These are phyloP conservation scores for Peucedramus taeniatus DNA, from an alignment of 2,113 vertebrate species.

Conservation along the genomic window DNA sequence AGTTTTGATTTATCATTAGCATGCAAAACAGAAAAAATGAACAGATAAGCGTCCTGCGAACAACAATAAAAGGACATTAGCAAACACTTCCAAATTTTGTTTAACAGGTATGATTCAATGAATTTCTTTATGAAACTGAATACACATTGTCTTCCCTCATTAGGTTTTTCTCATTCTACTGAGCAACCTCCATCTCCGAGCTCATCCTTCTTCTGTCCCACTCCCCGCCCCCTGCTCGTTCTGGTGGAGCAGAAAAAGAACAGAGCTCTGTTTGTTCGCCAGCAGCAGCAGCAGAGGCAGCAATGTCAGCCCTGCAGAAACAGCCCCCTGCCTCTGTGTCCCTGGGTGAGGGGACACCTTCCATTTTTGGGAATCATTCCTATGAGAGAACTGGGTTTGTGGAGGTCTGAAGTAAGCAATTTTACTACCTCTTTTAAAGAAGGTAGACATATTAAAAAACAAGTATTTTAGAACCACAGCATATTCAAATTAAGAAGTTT, in stretches of 20 bases:
- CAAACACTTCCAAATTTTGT: neutral
- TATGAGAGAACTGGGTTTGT: neutral
- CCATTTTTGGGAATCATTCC: neutral
- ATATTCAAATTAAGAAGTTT: neutral
- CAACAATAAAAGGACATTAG: neutral
- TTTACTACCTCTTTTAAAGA: neutral
- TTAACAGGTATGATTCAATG: neutral
- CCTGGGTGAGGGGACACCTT: neutral
- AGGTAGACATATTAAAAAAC: neutral
- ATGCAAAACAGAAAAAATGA: neutral
- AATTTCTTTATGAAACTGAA: neutral
- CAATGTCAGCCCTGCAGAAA: neutral
- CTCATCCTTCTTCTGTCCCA: neutral
- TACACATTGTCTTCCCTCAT: neutral
- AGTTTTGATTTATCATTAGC: neutral
- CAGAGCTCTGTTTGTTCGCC: neutral
- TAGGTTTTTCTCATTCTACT: neutral
- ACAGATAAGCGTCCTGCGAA: neutral
- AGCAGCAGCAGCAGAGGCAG: neutral
- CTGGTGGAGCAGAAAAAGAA: conserved; percentile 10
- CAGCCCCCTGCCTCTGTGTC: neutral
- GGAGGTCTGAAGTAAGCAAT: neutral
- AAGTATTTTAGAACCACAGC: neutral
- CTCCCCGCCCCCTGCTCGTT: neutral
- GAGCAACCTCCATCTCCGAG: neutral